Percentiles rank a stretch among this genome's conserved stretches.
Conservation (phyloP, 2,888 invertebrate species). For the Junonia oenone region DNA sequence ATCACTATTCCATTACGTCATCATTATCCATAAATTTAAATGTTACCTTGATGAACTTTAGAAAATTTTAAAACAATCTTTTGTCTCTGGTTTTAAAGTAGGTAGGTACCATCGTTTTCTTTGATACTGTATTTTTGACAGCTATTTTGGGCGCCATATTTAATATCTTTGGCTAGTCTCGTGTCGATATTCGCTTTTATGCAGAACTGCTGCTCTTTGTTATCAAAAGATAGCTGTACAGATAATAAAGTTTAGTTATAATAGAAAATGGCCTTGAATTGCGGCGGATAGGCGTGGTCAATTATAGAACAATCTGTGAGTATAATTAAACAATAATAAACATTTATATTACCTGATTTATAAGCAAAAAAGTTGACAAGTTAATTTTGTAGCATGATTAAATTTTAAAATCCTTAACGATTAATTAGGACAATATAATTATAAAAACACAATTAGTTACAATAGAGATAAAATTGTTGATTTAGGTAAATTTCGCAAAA, state of each 20-base stretch:
- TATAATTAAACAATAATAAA: constrained; percentile 15
- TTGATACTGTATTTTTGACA: neutral
- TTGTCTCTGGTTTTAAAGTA: no score
- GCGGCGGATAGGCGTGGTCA: constrained; percentile 22
- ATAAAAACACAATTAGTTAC: neutral
- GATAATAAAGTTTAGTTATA: constrained; percentile 9
- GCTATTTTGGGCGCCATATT: neutral
- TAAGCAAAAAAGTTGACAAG: neutral
- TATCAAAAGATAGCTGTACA: neutral
- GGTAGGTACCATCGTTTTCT: neutral
- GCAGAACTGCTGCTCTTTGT: neutral
- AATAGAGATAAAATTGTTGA: neutral
- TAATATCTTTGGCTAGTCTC: neutral
- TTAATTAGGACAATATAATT: neutral
- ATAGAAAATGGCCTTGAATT: constrained; percentile 20
- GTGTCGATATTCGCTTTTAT: neutral
- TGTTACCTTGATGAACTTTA: neutral
- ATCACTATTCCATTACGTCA: no score
- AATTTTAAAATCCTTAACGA: neutral
- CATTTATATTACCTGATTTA: neutral
- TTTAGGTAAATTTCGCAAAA: neutral
- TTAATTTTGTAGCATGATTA: neutral
- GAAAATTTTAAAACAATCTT: no score
- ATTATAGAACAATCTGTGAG: constrained; percentile 14
- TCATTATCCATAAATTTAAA: neutral